These are phyloP conservation scores for Sigmodon hispidus DNA, from an alignment of 2,113 vertebrate species.

Conservation along the genomic window DNA sequence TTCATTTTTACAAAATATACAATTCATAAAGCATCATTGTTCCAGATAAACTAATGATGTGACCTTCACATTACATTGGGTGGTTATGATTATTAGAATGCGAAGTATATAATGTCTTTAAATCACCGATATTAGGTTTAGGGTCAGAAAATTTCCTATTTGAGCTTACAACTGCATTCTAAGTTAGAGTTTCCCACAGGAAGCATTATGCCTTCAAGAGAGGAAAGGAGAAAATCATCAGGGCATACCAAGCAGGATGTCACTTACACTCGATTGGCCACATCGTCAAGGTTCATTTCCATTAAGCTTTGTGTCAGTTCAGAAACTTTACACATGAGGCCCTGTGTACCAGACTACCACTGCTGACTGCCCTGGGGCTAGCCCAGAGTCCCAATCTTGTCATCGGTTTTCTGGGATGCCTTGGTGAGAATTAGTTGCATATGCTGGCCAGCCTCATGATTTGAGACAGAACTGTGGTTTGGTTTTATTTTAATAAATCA, in stretches of 20 bases:
- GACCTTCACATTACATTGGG: not conserved
- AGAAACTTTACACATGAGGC: constrained; percentile 87
- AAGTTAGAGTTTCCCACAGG: constrained; percentile 84
- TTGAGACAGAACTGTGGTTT: constrained; percentile 79
- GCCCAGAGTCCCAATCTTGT: constrained; percentile 89
- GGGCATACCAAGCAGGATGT: constrained; percentile 85
- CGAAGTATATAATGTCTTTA: not conserved
- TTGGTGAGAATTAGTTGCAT: constrained; percentile 88
- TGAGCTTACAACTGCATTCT: constrained; percentile 71
- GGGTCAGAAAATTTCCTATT: constrained; percentile 71
- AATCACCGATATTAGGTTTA: not conserved
- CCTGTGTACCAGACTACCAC: constrained; percentile 86
- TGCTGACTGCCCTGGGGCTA: constrained; percentile 90
- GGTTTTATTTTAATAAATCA: constrained; percentile 72
- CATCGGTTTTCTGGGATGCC: constrained; percentile 86
- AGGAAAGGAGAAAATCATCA: constrained; percentile 72
- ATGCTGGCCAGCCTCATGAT: constrained; percentile 84
- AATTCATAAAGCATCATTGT: not conserved
- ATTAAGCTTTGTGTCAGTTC: constrained; percentile 90
- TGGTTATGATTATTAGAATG: not conserved
- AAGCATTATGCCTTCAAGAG: constrained; percentile 85
- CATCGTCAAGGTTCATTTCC: constrained; percentile 88
- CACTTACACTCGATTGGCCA: constrained; percentile 87
- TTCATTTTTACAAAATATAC: constrained; percentile 2
- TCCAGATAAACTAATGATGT: not conserved